A percentile compares a stretch with the other conserved stretches of the same genome.
Evolutionary conservation across 2,113 vertebrate species (phyloP).

Genomic region (Eclectus roratus): DNA sequence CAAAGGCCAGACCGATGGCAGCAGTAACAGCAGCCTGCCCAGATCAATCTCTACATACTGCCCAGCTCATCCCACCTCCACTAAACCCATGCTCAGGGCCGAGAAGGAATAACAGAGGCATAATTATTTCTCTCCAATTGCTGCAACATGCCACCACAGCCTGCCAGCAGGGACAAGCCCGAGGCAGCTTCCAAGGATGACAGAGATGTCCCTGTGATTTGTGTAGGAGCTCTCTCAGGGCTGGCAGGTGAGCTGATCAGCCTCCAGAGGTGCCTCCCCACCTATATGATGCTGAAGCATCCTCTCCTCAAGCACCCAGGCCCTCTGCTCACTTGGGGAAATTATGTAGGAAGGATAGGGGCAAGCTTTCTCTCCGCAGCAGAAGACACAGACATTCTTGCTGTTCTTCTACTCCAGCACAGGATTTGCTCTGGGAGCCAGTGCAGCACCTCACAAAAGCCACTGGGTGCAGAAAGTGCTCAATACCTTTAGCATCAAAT

Average conservation of each 20-base stretch:
- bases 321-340: fast-evolving
- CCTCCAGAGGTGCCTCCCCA: neutral
- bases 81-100: neutral
- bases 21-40: neutral
- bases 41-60: neutral
- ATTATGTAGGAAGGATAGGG: neutral
- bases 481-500: neutral
- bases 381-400: fast-evolving
- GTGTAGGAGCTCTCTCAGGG: neutral
- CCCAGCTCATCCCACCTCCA: neutral
- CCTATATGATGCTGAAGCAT: neutral
- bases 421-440: neutral
- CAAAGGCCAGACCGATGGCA: neutral
- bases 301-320: fast-evolving
- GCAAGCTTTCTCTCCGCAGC: neutral
- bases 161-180: neutral
- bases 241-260: neutral
- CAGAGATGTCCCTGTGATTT: neutral
- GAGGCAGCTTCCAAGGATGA: neutral
- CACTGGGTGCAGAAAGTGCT: neutral
- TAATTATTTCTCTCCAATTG: fast-evolving
- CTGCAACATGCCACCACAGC: neutral
- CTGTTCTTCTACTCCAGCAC: neutral
- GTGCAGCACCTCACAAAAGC: neutral
- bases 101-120: neutral